A percentile compares a stretch with the other conserved stretches of the same genome.
phyloP scores from a whole-genome alignment of 2,888 invertebrate species.

The Danaus chrysippus region DNA sequence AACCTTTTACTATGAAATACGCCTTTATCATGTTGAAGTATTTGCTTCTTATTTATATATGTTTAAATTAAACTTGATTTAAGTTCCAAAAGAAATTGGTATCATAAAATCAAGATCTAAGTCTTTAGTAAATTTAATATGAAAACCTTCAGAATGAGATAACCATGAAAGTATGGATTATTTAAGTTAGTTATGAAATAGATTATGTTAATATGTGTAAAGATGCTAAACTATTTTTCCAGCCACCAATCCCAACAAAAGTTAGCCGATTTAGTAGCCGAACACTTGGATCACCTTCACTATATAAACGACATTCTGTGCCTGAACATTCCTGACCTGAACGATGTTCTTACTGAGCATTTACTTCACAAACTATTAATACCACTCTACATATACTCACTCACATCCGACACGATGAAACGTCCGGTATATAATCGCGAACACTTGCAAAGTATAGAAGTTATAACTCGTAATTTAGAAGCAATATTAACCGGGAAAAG shows the following conservation, averaged over 20 bases:
- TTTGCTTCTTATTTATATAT: too few species aligned
- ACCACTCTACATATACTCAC: conserved; percentile 95
- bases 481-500: conserved; percentile 81
- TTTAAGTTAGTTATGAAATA: too few species aligned
- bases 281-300: conserved; percentile 97
- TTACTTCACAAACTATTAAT: conserved; percentile 94
- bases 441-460: conserved; percentile 77
- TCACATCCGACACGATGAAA: conserved; percentile 75
- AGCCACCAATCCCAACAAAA: conserved; percentile 95
- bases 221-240: conserved; percentile 45
- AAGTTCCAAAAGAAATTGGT: too few species aligned
- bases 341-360: conserved; percentile 96
- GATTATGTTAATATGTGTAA: not conserved
- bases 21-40: too few species aligned
- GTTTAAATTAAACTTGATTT: too few species aligned
- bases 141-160: too few species aligned
- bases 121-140: too few species aligned
- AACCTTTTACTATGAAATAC: too few species aligned
- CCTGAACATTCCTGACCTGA: conserved; percentile 93
- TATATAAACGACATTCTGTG: conserved; percentile 98
- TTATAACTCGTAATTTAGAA: conserved; percentile 81
- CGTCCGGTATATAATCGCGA: conserved; percentile 59
- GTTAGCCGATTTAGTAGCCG: conserved; percentile 95
- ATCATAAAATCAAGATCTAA: too few species aligned
- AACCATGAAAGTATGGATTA: too few species aligned